Percentiles rank a stretch among this genome's conserved stretches.
These are phyloP conservation scores for Microtus pennsylvanicus DNA, from an alignment of 2,113 vertebrate genomes.

Conservation along the genomic window DNA sequence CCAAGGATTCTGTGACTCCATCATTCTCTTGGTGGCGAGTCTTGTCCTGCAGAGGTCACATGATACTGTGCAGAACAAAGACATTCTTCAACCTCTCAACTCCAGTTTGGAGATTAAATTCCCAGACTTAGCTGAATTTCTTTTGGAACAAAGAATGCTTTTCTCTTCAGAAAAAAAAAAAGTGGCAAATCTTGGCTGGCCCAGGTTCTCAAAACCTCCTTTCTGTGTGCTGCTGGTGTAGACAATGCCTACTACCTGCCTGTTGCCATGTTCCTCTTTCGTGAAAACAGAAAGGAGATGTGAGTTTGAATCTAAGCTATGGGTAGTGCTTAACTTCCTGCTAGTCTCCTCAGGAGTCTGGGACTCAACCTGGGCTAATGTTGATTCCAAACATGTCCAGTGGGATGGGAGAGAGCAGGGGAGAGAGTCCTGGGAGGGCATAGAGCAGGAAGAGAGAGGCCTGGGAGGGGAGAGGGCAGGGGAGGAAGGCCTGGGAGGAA, in stretches of 20 bases:
- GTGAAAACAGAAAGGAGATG: not conserved
- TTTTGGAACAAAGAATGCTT: not conserved
- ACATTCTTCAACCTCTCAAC: not conserved
- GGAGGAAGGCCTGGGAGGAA: too few species aligned
- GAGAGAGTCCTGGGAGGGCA: not conserved
- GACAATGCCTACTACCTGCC: not conserved
- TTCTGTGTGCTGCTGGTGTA: not conserved
- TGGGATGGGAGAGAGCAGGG: not conserved
- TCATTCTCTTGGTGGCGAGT: not conserved
- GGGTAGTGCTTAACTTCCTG: not conserved
- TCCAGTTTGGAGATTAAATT: not conserved
- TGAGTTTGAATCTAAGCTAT: not conserved
- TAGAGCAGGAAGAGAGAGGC: too few species aligned
- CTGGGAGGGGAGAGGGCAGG: too few species aligned
- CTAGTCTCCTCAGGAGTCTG: not conserved
- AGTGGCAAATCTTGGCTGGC: not conserved
- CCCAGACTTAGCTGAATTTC: not conserved
- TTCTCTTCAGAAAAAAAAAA: not conserved
- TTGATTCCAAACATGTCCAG: not conserved
- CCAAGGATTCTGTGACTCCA: not conserved
- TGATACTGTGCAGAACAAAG: not conserved
- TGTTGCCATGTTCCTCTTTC: fast-evolving
- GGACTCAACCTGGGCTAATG: not conserved
- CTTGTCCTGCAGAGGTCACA: not conserved
- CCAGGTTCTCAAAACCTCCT: not conserved